Base-by-base conservation (phyloP, 2,888 invertebrate species). In the Dromius quadrimaculatus region DNA sequence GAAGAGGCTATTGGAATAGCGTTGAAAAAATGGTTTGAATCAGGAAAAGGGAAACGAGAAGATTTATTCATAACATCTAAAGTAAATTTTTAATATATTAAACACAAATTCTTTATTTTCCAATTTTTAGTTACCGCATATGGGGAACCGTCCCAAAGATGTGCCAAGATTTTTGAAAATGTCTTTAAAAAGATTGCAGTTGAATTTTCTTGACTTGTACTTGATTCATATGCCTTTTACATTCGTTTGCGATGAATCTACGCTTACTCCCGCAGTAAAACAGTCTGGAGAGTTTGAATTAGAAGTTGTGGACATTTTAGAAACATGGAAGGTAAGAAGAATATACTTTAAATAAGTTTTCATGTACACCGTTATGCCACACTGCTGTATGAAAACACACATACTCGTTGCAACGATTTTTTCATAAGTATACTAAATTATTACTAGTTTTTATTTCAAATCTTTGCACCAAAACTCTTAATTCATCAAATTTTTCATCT, bases 41-140 rank as follows among this genome's bases (percentile, higher is more conserved):
- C 85, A 47, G 90, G 89, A 36, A 86, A 86, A 76, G 87, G 90
- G 8, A 86, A 83, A 71, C 83, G 93, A 71, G 87, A 89, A 76
- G 91, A 93, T 57, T 82, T 93, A 71, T 93, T 93, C 82, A 87
- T 93, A 72, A 92, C 91, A 22, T 91, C 93, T n/a, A 93, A 93
- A 87, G 92, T 92, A 82, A 74, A 57, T 68, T 38, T 54, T 11
- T 36, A 23, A 11, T 47, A 50, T 36, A 17, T 9, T 19, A 43
- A 15, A 23, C 22, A 61, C 11, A 11, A 64, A 71, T 32, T 8
- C 34, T 62, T 17, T 11, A 62, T 38, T 38, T 36, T 1, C 13
- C 47, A 19, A n/a, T 32, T 82, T 83, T 73, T 77, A 91, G 91
- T 84, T 92, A 36, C 92, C 92, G 1, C 86, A 88, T 77, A 87